A percentile compares a stretch with the other conserved stretches of the same genome.
Conservation (phyloP, 2,888 invertebrate species). For the Venusia cambrica region DNA sequence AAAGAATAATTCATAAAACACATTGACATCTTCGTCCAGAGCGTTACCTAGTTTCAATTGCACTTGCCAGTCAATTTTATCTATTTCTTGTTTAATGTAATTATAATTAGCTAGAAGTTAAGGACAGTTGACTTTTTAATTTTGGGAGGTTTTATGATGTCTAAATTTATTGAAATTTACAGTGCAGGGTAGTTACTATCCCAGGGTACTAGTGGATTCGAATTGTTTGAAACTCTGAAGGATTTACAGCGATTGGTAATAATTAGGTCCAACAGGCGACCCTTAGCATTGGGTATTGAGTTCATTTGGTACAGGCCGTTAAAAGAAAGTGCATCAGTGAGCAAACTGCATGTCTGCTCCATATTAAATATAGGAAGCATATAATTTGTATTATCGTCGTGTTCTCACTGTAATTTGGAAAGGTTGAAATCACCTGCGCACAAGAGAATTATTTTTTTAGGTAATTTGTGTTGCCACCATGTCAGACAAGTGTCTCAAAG, state of each 20-base stretch:
- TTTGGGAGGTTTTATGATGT: neutral
- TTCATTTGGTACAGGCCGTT: too few relatives aligned
- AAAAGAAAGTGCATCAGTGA: too few relatives aligned
- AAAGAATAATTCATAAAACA: too few relatives aligned
- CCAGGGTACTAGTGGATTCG: neutral
- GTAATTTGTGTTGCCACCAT: constrained; percentile 1
- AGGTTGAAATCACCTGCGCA: neutral
- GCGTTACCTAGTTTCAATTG: too few relatives aligned
- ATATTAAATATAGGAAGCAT: too few relatives aligned
- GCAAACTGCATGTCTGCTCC: too few relatives aligned
- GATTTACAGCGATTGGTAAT: neutral
- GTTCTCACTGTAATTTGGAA: too few relatives aligned
- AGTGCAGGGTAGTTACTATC: neutral
- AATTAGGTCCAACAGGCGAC: constrained; percentile 1
- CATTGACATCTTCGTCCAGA: too few relatives aligned
- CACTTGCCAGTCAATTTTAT: too few relatives aligned
- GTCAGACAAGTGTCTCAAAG: neutral
- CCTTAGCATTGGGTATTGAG: neutral
- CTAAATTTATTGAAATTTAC: neutral
- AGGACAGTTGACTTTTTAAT: neutral
- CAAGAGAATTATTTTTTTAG: neutral
- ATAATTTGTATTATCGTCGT: too few relatives aligned
- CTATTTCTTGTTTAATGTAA: too few relatives aligned
- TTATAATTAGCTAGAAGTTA: too few relatives aligned
- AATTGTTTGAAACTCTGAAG: neutral